A percentile compares a stretch with the other conserved stretches of the same genome.
Conservation (phyloP, 2,113 vertebrate genomes). For the Dasyornis broadbenti region DNA sequence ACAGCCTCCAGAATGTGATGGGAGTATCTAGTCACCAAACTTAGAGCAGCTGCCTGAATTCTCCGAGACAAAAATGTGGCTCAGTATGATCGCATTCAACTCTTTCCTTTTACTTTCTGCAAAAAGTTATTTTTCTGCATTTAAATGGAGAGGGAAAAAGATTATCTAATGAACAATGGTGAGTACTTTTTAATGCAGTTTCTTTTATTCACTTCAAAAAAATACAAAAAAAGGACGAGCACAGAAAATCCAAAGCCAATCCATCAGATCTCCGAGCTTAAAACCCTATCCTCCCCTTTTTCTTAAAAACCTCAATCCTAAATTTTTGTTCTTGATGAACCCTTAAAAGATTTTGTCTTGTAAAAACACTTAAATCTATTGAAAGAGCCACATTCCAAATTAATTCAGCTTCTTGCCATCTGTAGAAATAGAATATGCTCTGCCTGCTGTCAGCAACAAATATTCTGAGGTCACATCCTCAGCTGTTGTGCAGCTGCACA, state of each 20-base stretch:
- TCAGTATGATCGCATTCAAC: background rate
- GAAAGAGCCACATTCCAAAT: background rate
- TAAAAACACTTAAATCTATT: background rate
- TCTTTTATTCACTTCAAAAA: background rate
- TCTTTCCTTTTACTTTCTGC: background rate
- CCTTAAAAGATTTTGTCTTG: background rate
- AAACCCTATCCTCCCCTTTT: rapidly evolving
- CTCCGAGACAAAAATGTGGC: background rate
- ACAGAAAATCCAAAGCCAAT: background rate
- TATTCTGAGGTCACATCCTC: background rate
- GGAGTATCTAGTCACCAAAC: background rate
- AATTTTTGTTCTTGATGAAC: background rate
- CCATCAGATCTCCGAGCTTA: background rate
- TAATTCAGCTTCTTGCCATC: background rate
- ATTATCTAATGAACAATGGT: background rate
- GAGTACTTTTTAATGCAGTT: background rate
- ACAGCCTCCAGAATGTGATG: background rate
- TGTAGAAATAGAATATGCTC: background rate
- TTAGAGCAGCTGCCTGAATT: background rate
- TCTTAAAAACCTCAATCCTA: background rate
- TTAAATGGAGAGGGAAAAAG: background rate
- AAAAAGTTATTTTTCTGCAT: background rate
- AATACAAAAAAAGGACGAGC: background rate
- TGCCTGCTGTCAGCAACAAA: background rate
- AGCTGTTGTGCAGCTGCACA: background rate